These are phyloP conservation scores for Drosophila nasuta DNA, from an alignment of 1,140 invertebrate genomes.

Conservation along the genomic window DNA sequence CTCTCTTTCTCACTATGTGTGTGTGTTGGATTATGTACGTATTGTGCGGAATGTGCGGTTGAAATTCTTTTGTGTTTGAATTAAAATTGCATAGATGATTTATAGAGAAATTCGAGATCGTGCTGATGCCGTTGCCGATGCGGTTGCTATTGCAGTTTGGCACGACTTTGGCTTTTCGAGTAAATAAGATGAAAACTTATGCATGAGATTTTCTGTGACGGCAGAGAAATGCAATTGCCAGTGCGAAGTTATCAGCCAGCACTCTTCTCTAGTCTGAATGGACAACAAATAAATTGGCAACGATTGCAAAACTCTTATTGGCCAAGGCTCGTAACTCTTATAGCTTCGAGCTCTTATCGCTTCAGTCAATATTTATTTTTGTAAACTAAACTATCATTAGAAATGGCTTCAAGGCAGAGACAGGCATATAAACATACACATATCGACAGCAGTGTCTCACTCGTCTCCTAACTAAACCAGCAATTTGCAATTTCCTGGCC, in stretches of 20 bases:
- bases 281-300: conserved; percentile 42
- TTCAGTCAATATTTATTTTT: conserved; percentile 63
- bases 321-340: conserved; percentile 22
- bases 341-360: conserved; percentile 12
- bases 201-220: conserved; percentile 61
- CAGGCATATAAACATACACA: neutral
- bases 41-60: conserved; percentile 47
- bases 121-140: conserved; percentile 30
- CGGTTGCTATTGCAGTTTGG: conserved; percentile 26
- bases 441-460: neutral
- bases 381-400: conserved; percentile 50
- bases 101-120: conserved; percentile 64
- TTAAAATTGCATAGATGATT: conserved; percentile 81
- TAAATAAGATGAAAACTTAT: conserved; percentile 73
- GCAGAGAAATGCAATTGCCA: conserved; percentile 14
- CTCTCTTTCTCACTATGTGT: conserved; percentile 5
- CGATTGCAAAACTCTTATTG: conserved; percentile 11
- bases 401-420: conserved; percentile 14
- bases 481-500: conserved; percentile 78
- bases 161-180: conserved; percentile 38
- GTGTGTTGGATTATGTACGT: conserved; percentile 7
- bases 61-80: conserved; percentile 80
- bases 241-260: neutral
- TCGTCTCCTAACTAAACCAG: conserved; percentile 46
- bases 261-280: neutral